phyloP scores from a whole-genome alignment of 1,140 invertebrate species.

The Drosophila bipectinata region DNA sequence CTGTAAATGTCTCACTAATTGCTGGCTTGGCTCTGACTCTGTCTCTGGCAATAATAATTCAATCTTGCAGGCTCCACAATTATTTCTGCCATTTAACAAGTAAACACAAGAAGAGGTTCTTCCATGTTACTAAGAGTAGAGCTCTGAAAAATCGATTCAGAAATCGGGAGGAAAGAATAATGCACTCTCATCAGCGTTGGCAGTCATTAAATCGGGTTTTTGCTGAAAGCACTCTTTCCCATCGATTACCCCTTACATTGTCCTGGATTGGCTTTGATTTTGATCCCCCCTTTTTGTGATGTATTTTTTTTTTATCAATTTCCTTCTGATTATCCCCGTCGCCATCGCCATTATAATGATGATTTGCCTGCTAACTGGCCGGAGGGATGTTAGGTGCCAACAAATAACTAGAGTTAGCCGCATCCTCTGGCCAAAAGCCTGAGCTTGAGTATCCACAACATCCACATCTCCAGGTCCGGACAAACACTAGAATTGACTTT shows the following conservation, averaged over 20 bases:
- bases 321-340: slow-evolving; percentile 41
- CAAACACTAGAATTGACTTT: slow-evolving; percentile 61
- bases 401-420: slow-evolving; percentile 69
- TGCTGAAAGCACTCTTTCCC: slow-evolving; percentile 25
- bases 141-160: slow-evolving; percentile 14
- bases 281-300: slow-evolving; percentile 5
- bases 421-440: slow-evolving; percentile 11
- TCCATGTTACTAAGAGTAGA: slow-evolving; percentile 3
- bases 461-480: slow-evolving; percentile 28
- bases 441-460: slow-evolving; percentile 20
- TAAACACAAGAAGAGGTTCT: slow-evolving; percentile 29
- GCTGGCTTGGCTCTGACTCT: slow-evolving; percentile 26
- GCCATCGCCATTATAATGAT: slow-evolving; percentile 64
- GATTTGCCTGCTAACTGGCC: slow-evolving; percentile 61
- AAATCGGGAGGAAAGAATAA: slow-evolving; percentile 7
- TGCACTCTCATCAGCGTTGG: slow-evolving; percentile 56
- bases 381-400: slow-evolving; percentile 77
- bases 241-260: slow-evolving; percentile 55
- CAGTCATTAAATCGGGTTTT: slow-evolving; percentile 46
- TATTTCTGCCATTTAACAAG: slow-evolving; percentile 41
- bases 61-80: slow-evolving; percentile 27
- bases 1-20: slow-evolving; percentile 36
- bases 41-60: slow-evolving; percentile 31
- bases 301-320: slow-evolving; percentile 51
- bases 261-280: slow-evolving; percentile 27